A percentile compares a stretch with the other conserved stretches of the same genome.
These are phyloP conservation scores for Ophion obscuratus DNA, from an alignment of 2,888 invertebrate genomes.

Conservation along the genomic window DNA sequence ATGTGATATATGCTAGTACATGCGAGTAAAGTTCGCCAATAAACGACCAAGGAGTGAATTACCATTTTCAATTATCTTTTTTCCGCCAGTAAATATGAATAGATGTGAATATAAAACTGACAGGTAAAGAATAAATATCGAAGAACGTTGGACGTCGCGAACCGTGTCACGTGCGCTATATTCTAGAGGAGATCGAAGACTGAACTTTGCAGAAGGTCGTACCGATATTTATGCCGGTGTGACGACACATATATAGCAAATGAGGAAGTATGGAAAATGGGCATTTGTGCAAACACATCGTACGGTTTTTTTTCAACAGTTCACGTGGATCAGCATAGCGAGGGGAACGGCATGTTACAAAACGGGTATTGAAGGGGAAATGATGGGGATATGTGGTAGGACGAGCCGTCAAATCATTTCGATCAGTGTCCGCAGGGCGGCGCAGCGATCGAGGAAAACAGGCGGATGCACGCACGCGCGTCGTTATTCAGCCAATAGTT, in stretches of 20 bases:
- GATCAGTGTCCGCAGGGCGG: neutral
- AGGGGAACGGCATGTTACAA: neutral
- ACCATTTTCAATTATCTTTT: neutral
- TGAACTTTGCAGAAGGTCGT: conserved; percentile 27
- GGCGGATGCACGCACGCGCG: neutral
- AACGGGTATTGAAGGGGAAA: neutral
- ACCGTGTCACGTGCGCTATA: neutral
- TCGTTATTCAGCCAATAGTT: no score
- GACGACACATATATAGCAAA: conserved; percentile 16
- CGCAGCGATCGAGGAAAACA: neutral
- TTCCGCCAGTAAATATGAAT: neutral
- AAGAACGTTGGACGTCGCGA: conserved; percentile 1
- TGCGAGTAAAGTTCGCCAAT: neutral
- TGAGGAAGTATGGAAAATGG: conserved; percentile 40
- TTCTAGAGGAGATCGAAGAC: conserved; percentile 29
- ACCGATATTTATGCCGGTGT: conserved; percentile 47
- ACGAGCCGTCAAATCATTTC: neutral
- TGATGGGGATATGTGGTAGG: neutral
- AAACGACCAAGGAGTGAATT: neutral
- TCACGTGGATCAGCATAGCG: neutral
- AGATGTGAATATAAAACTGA: neutral
- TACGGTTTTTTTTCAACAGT: neutral
- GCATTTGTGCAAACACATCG: conserved; percentile 27
- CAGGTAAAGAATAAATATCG: neutral
- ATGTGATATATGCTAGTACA: neutral